Evolutionary conservation across 1,140 invertebrate genomes (phyloP).

Genomic region (Elysia chlorotica): DNA sequence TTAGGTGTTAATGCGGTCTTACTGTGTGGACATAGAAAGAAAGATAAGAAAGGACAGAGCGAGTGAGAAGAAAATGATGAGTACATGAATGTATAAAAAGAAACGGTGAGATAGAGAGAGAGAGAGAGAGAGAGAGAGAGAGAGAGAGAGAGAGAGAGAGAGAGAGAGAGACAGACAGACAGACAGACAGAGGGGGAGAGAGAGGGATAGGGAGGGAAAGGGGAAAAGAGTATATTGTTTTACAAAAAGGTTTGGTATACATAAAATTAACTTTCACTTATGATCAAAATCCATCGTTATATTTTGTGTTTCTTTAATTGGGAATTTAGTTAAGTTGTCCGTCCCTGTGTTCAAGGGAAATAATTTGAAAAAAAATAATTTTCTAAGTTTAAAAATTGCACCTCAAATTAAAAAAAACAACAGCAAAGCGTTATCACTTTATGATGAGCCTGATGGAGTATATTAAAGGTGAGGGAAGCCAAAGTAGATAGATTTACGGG

Average conservation of each 20-base stretch:
- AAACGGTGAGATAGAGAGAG: no score
- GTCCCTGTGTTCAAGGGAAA: not conserved
- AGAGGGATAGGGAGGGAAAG: not conserved
- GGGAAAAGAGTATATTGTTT: not conserved
- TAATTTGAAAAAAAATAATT: not conserved
- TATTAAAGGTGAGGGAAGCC: no score
- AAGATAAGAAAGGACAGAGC: no score
- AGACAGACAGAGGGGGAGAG: conserved; percentile 3
- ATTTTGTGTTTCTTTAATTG: not conserved
- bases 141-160: conserved; percentile 10
- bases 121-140: conserved; percentile 10
- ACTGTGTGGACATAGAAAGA: no score
- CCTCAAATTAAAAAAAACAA: not conserved
- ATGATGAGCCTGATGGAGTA: not conserved
- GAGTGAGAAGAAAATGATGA: not conserved
- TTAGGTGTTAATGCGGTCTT: no score
- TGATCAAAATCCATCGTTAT: not conserved
- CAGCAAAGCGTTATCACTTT: not conserved
- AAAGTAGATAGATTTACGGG: no score
- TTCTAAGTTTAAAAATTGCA: not conserved
- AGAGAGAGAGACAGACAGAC: conserved; percentile 5
- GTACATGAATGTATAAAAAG: not conserved
- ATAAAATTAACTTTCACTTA: not conserved
- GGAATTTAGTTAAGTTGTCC: not conserved
- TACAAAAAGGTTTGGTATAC: not conserved